Evolutionary conservation across 2,888 invertebrate genomes (phyloP).

Genomic region (Ophion slaviceki): DNA sequence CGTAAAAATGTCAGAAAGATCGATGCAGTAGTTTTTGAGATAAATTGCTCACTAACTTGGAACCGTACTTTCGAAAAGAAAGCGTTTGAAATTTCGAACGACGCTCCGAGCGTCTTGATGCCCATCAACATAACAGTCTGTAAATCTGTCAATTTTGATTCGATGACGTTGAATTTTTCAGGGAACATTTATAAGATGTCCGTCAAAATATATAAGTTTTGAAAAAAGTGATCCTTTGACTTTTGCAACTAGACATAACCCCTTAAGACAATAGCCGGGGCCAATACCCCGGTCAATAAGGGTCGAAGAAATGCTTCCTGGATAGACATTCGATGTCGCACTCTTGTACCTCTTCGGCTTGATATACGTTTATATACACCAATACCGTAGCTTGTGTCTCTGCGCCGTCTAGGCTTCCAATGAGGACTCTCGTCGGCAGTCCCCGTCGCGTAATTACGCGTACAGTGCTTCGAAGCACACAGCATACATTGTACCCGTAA

Average conservation of each 20-base stretch:
- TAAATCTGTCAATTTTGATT: too few species aligned
- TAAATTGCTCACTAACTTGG: too few species aligned
- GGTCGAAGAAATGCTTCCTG: slow-evolving; percentile 21
- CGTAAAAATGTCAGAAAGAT: too few species aligned
- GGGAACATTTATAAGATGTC: too few species aligned
- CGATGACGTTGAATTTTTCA: too few species aligned
- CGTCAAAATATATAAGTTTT: too few species aligned
- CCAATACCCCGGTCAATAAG: slow-evolving; percentile 45
- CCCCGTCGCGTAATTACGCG: slow-evolving; percentile 58
- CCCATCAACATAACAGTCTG: too few species aligned
- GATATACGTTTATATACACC: slow-evolving; percentile 16
- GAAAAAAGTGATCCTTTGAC: too few species aligned
- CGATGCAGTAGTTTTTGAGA: too few species aligned
- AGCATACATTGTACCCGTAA: background rate
- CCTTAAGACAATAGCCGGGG: background rate
- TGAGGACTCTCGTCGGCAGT: slow-evolving; percentile 46
- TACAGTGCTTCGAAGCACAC: slow-evolving; percentile 57
- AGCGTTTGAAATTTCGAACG: too few species aligned
- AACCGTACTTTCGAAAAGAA: too few species aligned
- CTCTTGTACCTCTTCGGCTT: slow-evolving; percentile 1
- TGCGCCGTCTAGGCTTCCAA: slow-evolving; percentile 35
- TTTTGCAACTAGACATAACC: background rate
- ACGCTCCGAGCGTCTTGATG: too few species aligned
- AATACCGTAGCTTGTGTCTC: background rate
- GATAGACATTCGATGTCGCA: background rate